Percentiles rank a stretch among this genome's conserved stretches.
phyloP scores from a whole-genome alignment of 1,140 invertebrate species.

The Parapsyche elsis region DNA sequence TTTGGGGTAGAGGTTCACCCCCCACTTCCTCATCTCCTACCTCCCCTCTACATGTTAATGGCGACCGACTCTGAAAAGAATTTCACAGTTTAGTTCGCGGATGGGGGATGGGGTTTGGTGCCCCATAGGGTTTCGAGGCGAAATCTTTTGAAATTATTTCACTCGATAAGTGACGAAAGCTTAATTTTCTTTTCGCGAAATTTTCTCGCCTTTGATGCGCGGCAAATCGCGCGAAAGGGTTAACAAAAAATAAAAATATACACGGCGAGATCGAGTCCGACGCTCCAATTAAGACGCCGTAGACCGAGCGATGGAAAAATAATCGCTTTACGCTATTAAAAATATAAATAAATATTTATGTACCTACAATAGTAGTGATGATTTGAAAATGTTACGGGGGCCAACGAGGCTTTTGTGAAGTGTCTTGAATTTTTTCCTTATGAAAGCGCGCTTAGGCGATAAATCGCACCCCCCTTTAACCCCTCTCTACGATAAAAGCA shows the following conservation, averaged over 20 bases:
- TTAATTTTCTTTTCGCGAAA: background rate
- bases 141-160: constrained; percentile 56
- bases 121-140: constrained; percentile 49
- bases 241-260: background rate
- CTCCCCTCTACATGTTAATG: constrained; percentile 51
- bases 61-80: constrained; percentile 55
- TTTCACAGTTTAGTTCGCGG: constrained; percentile 54
- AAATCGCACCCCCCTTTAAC: no score
- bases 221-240: constrained; percentile 25
- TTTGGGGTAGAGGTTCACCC: background rate
- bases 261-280: no score
- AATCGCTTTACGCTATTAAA: no score
- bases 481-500: no score
- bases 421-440: no score
- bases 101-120: background rate
- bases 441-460: no score
- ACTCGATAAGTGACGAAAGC: constrained; percentile 49
- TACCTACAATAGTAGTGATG: no score
- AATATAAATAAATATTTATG: no score
- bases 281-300: no score
- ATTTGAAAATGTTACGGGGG: no score
- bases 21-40: constrained; percentile 3
- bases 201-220: background rate
- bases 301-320: no score
- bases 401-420: no score